phyloP scores from a whole-genome alignment of 2,797 vertebrate genomes.

The Brachymystax lenok region DNA sequence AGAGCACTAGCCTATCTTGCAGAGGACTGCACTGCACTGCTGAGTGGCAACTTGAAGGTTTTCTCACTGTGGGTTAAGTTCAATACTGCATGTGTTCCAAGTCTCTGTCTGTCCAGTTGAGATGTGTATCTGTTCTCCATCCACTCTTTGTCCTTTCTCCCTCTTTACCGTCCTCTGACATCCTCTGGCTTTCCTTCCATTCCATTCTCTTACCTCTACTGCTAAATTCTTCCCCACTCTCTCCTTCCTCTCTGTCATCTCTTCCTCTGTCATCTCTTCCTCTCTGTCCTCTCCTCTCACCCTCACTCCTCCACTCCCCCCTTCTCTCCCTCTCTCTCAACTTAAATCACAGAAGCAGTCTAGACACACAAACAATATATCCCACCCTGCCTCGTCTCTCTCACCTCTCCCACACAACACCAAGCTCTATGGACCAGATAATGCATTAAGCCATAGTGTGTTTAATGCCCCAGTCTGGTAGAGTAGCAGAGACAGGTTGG shows the following conservation, averaged over 20 bases:
- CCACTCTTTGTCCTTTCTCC: no score
- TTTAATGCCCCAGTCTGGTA: constrained; percentile 23
- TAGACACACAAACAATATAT: constrained; percentile 43
- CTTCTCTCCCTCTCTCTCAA: constrained; percentile 30
- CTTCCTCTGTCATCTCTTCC: neutral
- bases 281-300: neutral
- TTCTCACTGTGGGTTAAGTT: neutral
- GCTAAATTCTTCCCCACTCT: no score
- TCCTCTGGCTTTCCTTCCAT: neutral
- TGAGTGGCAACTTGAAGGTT: neutral
- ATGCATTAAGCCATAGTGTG: constrained; percentile 60
- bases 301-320: neutral
- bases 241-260: neutral
- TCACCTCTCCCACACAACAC: constrained; percentile 46
- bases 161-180: no score
- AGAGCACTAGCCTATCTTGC: neutral
- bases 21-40: no score
- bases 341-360: constrained; percentile 30
- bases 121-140: neutral
- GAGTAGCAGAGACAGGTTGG: constrained; percentile 35
- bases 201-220: no score
- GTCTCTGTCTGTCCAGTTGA: neutral
- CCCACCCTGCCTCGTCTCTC: neutral
- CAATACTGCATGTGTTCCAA: neutral
- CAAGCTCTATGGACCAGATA: constrained; percentile 62